A percentile compares a stretch with the other conserved stretches of the same genome.
Conservation (phyloP, 2,888 invertebrate genomes). For the Drosophila birchii region DNA sequence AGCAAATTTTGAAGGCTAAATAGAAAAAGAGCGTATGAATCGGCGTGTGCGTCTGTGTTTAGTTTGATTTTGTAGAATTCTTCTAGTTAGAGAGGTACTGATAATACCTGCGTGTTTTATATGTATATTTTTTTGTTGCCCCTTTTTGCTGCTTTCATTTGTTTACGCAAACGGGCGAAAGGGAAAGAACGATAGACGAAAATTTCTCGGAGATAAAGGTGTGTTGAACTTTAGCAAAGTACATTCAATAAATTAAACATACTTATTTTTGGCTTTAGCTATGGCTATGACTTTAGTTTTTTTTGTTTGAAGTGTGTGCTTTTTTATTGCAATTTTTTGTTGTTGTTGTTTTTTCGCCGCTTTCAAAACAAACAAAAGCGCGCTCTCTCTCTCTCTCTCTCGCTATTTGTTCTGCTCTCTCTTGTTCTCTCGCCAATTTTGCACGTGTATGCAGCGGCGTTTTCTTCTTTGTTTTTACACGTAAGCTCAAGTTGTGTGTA, state of each 20-base stretch:
- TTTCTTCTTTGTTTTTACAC: conserved; percentile 26
- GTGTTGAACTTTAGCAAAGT: conserved; percentile 69
- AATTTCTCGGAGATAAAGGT: conserved; percentile 62
- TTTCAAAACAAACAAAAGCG: conserved; percentile 38
- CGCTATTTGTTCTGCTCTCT: neutral
- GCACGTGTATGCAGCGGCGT: conserved; percentile 36
- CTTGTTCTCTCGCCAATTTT: conserved; percentile 11
- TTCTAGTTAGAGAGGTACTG: conserved; percentile 18
- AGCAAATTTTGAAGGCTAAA: conserved; percentile 71
- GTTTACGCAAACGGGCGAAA: conserved; percentile 58
- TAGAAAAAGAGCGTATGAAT: conserved; percentile 19
- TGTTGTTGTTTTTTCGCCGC: conserved; percentile 26
- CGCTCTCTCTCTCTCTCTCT: conserved; percentile 1
- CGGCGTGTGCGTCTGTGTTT: neutral
- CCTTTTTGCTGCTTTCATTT: conserved; percentile 62
- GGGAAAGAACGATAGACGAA: conserved; percentile 26
- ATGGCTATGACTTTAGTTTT: conserved; percentile 16
- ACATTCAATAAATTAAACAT: conserved; percentile 39
- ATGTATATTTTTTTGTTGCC: conserved; percentile 28
- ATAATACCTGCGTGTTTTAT: conserved; percentile 46
- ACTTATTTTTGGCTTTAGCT: conserved; percentile 32
- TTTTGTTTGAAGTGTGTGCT: conserved; percentile 4
- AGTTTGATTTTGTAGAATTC: conserved; percentile 39
- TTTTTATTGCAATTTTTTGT: conserved; percentile 6
- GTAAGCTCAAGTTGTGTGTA: conserved; percentile 17